Conservation (phyloP, 2,888 invertebrate genomes). For the Acrobasis suavella region DNA sequence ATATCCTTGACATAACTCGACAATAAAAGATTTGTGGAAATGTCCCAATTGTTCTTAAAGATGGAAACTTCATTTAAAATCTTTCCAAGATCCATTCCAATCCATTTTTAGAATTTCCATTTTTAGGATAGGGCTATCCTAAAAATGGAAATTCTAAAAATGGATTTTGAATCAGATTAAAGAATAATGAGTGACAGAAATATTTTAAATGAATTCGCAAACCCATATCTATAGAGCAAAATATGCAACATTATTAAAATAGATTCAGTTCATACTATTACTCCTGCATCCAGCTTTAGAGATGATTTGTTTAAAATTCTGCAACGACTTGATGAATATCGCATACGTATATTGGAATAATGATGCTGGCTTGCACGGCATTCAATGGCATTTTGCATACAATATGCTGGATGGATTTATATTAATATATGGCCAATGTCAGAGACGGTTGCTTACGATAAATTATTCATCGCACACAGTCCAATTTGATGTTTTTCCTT, state of each 20-base stretch:
- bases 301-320: constrained; percentile 81
- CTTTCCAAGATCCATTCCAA: too few relatives aligned
- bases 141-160: too few relatives aligned
- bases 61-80: too few relatives aligned
- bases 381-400: constrained; percentile 83
- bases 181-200: background rate
- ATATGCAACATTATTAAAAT: constrained; percentile 59
- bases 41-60: too few relatives aligned
- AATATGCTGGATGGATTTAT: constrained; percentile 82
- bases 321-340: constrained; percentile 78
- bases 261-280: constrained; percentile 46
- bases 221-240: constrained; percentile 41
- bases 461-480: constrained; percentile 79
- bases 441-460: constrained; percentile 76
- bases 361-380: constrained; percentile 79
- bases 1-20: too few relatives aligned
- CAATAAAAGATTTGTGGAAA: too few relatives aligned
- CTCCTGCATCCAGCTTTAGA: constrained; percentile 42
- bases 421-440: constrained; percentile 81
- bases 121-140: too few relatives aligned
- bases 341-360: constrained; percentile 78
- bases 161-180: background rate
- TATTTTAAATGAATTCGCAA: background rate
- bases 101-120: too few relatives aligned
- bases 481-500: constrained; percentile 10